Conservation (phyloP, 2,797 vertebrate species). For the Odontamblyopus lacepedii region DNA sequence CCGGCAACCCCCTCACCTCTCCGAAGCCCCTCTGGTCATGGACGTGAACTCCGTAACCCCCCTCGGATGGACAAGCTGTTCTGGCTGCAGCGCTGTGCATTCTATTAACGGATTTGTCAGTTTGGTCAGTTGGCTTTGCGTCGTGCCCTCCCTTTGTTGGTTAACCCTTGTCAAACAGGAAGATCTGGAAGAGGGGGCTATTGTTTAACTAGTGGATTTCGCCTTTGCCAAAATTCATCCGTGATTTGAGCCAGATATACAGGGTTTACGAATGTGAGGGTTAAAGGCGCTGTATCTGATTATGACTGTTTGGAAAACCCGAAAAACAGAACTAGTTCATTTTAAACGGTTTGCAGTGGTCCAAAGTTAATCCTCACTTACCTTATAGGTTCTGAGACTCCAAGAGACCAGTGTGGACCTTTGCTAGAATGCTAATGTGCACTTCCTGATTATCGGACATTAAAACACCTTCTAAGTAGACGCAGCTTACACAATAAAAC, state of each 20-base stretch:
- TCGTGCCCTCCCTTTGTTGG: slow-evolving; percentile 39
- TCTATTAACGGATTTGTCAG: slow-evolving; percentile 52
- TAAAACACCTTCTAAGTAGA: too few relatives aligned
- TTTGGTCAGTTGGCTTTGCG: slow-evolving; percentile 57
- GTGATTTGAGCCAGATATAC: slow-evolving; percentile 13
- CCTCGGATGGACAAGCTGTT: slow-evolving; percentile 71
- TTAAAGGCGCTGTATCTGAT: background rate
- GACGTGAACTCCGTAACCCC: slow-evolving; percentile 70
- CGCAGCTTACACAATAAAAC: too few relatives aligned
- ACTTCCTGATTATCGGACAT: too few relatives aligned
- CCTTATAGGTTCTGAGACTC: too few relatives aligned
- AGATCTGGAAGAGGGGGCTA: slow-evolving; percentile 18
- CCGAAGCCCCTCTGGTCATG: slow-evolving; percentile 70
- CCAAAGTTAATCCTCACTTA: too few relatives aligned
- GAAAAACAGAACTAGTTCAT: too few relatives aligned
- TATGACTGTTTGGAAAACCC: too few relatives aligned
- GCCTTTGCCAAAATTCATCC: background rate
- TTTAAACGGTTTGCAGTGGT: too few relatives aligned
- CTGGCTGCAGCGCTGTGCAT: slow-evolving; percentile 56
- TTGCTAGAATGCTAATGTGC: too few relatives aligned
- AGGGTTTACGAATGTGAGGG: slow-evolving; percentile 2
- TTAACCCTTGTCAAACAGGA: slow-evolving; percentile 39
- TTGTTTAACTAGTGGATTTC: slow-evolving; percentile 12
- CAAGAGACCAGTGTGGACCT: too few relatives aligned
- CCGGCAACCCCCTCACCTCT: slow-evolving; percentile 66